Percentiles rank a stretch among this genome's conserved stretches.
Conservation (phyloP, 2,797 vertebrate species). For the Vultur gryphus region DNA sequence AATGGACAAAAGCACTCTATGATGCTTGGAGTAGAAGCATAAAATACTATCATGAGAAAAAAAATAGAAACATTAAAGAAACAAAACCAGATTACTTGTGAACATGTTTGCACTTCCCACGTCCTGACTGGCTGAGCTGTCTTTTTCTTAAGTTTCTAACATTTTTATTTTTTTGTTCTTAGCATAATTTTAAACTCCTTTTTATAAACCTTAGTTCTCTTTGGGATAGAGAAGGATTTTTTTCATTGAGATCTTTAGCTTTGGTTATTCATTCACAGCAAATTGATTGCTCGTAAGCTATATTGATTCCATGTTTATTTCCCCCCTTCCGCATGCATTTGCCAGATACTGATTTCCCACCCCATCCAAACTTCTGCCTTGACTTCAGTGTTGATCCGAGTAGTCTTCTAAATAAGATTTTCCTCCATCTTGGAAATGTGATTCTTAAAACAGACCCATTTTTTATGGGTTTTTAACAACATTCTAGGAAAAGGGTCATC, state of each 20-base stretch:
- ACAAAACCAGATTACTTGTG: not conserved
- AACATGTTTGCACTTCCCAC: not conserved
- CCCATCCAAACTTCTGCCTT: not conserved
- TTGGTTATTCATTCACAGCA: not conserved
- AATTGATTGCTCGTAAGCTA: not conserved
- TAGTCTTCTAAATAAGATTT: not conserved
- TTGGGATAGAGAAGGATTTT: not conserved
- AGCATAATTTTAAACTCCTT: not conserved
- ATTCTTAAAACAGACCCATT: not conserved
- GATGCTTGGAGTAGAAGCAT: not conserved
- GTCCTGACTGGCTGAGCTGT: not conserved
- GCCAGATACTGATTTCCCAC: not conserved
- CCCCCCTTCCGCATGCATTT: not conserved
- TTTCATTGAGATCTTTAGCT: not conserved
- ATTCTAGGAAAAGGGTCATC: not conserved
- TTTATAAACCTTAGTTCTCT: not conserved
- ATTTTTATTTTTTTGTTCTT: not conserved
- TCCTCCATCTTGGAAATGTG: not conserved
- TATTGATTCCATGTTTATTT: not conserved
- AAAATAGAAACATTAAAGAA: not conserved
- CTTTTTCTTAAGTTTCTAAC: not conserved
- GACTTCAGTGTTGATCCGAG: not conserved
- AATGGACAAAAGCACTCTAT: not conserved
- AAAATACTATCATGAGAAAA: not conserved
- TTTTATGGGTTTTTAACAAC: not conserved